These are phyloP conservation scores for Drosophila lacteicornis DNA, from an alignment of 1,140 invertebrate species.

Conservation along the genomic window DNA sequence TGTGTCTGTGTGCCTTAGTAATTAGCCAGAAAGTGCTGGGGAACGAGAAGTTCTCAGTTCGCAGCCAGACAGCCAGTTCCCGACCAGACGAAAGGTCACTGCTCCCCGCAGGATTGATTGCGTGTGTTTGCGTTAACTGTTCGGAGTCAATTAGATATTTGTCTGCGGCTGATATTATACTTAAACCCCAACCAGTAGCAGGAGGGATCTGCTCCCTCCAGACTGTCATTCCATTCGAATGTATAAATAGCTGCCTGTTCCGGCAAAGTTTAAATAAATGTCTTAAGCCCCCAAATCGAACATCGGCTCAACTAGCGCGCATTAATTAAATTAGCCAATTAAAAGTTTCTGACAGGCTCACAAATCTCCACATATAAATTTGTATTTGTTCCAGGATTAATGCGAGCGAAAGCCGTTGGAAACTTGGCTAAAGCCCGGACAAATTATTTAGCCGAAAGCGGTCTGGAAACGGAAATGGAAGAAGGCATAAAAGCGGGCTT, in stretches of 20 bases:
- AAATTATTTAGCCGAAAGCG: constrained; percentile 26
- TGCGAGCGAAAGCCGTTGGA: constrained; percentile 17
- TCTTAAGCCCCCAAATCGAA: constrained; percentile 11
- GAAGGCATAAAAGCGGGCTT: background rate
- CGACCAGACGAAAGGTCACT: constrained; percentile 32
- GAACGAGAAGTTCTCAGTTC: constrained; percentile 15
- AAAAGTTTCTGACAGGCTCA: constrained; percentile 41
- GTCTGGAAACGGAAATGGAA: constrained; percentile 6
- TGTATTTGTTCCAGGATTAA: constrained; percentile 35
- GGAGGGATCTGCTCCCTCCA: too few species aligned
- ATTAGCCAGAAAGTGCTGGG: constrained; percentile 65
- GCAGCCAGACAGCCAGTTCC: constrained; percentile 9
- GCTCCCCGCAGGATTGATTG: constrained; percentile 26
- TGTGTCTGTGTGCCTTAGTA: constrained; percentile 43
- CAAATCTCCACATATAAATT: constrained; percentile 36
- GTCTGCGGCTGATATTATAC: constrained; percentile 13
- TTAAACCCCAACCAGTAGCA: background rate
- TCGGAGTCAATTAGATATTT: constrained; percentile 35
- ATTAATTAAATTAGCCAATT: constrained; percentile 62
- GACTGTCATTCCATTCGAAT: background rate
- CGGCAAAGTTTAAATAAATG: constrained; percentile 41
- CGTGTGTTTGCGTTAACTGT: constrained; percentile 24
- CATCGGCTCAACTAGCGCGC: constrained; percentile 11
- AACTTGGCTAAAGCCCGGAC: constrained; percentile 23
- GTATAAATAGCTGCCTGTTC: constrained; percentile 10